Conservation (phyloP, 1,140 invertebrate genomes). For the Drosophila seguyi region DNA sequence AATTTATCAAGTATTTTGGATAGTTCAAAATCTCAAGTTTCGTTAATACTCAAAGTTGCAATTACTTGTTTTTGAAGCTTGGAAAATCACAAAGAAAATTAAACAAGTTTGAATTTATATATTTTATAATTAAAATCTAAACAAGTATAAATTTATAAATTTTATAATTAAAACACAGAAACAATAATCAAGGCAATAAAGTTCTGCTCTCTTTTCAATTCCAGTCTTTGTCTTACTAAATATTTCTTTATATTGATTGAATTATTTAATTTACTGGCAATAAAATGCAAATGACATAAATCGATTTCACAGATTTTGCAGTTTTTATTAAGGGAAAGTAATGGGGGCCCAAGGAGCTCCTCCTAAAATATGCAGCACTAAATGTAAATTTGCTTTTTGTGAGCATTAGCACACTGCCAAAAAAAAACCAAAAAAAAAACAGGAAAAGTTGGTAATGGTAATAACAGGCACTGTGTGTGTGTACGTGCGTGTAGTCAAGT, state of each 20-base stretch:
- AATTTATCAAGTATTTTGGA: background rate
- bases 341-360: constrained; percentile 6
- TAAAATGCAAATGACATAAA: constrained; percentile 28
- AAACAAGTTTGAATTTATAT: background rate
- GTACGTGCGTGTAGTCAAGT: constrained; percentile 57
- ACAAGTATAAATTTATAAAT: background rate
- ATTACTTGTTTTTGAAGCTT: background rate
- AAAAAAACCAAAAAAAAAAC: background rate
- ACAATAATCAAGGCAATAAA: no score
- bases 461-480: constrained; percentile 2
- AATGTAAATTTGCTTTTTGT: constrained; percentile 70
- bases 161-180: constrained; percentile 8
- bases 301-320: constrained; percentile 37
- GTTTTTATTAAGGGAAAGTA: constrained; percentile 20
- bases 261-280: constrained; percentile 12
- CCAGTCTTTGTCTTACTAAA: background rate
- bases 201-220: background rate
- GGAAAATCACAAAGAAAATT: background rate
- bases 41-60: no score
- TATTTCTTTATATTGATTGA: constrained; percentile 4
- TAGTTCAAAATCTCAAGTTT: background rate
- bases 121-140: constrained; percentile 5
- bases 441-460: constrained; percentile 2
- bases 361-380: constrained; percentile 63
- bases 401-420: constrained; percentile 32